These are phyloP conservation scores for Puffinus mauretanicus DNA, from an alignment of 2,113 vertebrate genomes.

Conservation along the genomic window DNA sequence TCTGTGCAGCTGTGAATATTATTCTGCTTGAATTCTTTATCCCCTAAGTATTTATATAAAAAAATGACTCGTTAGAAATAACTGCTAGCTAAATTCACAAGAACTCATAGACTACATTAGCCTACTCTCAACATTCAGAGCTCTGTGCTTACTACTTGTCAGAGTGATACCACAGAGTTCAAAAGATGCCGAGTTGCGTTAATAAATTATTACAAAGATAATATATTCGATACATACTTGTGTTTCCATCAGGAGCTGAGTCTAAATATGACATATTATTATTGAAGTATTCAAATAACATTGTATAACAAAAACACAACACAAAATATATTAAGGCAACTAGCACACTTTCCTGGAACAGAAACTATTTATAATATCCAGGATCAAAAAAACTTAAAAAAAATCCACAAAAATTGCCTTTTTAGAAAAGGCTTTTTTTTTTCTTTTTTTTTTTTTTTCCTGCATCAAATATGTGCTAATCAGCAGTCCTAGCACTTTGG, in stretches of 20 bases:
- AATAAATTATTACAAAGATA: slow-evolving; percentile 68
- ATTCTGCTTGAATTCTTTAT: not conserved
- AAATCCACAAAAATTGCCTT: not conserved
- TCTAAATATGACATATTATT: slow-evolving; percentile 27
- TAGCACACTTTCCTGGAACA: not conserved
- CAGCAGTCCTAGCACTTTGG: not conserved
- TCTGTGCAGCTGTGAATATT: not conserved
- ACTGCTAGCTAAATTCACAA: slow-evolving; percentile 5
- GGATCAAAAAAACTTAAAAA: not conserved
- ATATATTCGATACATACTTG: not conserved
- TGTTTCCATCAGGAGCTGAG: slow-evolving; percentile 19
- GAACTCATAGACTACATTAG: slow-evolving; percentile 13
- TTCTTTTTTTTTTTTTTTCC: too few species aligned
- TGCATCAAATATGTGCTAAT: not conserved
- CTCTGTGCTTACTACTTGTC: not conserved
- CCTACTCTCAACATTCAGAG: slow-evolving; percentile 11
- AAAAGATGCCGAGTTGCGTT: slow-evolving; percentile 30
- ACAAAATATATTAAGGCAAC: slow-evolving; percentile 41
- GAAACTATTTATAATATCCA: not conserved
- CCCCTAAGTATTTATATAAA: not conserved
- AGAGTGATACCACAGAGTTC: not conserved
- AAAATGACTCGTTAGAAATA: not conserved
- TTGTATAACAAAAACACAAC: not conserved
- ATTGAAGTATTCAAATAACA: not conserved
- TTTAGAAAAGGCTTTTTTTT: not conserved